Conservation (phyloP, 2,113 vertebrate genomes). For the Barbus barbus region DNA sequence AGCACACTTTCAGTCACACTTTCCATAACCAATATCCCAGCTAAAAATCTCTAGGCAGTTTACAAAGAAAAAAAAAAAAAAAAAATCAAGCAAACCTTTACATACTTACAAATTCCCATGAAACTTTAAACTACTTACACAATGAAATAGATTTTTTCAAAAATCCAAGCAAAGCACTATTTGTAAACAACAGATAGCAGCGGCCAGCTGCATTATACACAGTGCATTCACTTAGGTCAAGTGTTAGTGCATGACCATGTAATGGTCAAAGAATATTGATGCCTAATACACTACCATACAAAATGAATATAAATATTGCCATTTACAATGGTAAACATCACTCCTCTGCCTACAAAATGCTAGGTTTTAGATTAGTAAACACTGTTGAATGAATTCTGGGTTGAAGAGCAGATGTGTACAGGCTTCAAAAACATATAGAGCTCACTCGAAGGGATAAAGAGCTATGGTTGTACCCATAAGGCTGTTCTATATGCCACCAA, state of each 20-base stretch:
- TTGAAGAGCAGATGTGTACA: conserved; percentile 3
- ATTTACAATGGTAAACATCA: not conserved
- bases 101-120: not conserved
- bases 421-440: not conserved
- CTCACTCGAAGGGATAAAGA: not conserved
- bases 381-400: not conserved
- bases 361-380: not conserved
- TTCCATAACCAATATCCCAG: not conserved
- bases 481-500: conserved; percentile 37
- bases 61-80: not conserved
- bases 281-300: not conserved
- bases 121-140: not conserved
- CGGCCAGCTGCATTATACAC: not conserved
- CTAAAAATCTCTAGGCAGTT: not conserved
- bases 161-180: not conserved
- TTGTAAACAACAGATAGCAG: not conserved
- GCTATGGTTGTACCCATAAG: conserved; percentile 7
- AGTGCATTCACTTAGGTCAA: not conserved
- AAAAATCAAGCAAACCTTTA: not conserved
- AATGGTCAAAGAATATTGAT: not conserved
- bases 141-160: not conserved
- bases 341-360: too few species aligned
- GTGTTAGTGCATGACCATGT: not conserved
- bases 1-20: not conserved
- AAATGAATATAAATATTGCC: not conserved